A percentile compares a stretch with the other conserved stretches of the same genome.
phyloP scores from a whole-genome alignment of 2,888 invertebrate species.

The Gastrophysa polygoni region DNA sequence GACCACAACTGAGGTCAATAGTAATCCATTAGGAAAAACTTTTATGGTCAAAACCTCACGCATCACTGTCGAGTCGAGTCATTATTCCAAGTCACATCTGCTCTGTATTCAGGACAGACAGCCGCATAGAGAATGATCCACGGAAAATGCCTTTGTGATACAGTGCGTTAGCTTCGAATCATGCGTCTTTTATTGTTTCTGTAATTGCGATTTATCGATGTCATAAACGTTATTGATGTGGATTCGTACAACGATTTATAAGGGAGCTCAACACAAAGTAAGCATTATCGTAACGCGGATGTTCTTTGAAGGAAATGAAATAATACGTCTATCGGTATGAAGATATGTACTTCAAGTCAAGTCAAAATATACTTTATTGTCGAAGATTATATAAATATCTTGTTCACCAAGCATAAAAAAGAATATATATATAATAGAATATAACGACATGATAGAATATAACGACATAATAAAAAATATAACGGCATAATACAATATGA shows the following conservation, averaged over 20 bases:
- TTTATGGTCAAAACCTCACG: constrained; percentile 2
- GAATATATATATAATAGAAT: too few species aligned
- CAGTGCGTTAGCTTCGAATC: constrained; percentile 21
- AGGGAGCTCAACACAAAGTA: constrained; percentile 23
- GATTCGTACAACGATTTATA: constrained; percentile 33
- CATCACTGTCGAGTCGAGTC: background rate
- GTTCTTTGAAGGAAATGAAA: background rate
- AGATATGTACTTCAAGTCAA: too few species aligned
- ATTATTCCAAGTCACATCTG: constrained; percentile 15
- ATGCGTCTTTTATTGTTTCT: constrained; percentile 30
- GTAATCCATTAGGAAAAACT: background rate
- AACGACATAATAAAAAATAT: too few species aligned
- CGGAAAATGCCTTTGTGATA: constrained; percentile 23
- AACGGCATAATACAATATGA: too few species aligned
- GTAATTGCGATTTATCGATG: constrained; percentile 40
- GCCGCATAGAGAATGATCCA: constrained; percentile 8
- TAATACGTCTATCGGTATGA: background rate
- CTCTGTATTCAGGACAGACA: constrained; percentile 25
- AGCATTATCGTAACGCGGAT: constrained; percentile 22
- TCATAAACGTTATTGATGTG: constrained; percentile 41
- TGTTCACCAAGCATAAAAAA: too few species aligned
- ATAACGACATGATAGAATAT: too few species aligned
- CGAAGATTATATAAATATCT: too few species aligned
- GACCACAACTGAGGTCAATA: background rate
- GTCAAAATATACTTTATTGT: too few species aligned